Evolutionary conservation across 2,113 vertebrate genomes (phyloP), one percentile per base, ranked within the genome.

Genomic region (Myotis brandtii): DNA sequence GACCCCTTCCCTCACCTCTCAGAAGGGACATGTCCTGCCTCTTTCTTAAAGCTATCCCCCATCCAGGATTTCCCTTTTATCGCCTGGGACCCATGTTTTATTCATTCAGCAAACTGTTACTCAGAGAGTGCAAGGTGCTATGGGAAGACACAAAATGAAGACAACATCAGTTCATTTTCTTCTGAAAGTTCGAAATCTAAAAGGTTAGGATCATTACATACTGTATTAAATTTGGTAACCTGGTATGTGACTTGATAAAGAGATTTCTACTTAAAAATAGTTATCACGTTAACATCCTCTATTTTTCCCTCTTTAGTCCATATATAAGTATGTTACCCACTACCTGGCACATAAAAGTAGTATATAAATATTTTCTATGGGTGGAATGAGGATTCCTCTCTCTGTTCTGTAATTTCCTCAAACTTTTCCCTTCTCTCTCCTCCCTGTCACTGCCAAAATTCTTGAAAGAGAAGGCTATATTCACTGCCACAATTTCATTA

Each of bases 401-500:
- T 91, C 48, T 40, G 25, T 66, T 86, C 70, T 59, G 27, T 27
- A 13, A 3, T 79, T 92, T 95, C 54, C 46, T 82, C 76, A 34
- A 40, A 81, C 5, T 89, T 93, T 43, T 46, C 67, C 7, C 34
- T 80, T 77, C 79, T 92, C 50, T 83, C 52, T 90, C 59, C 64
- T 89, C 81, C 37, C 34, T 94, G 13, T 87, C 40, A 40, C 40
- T 52, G 84, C 76, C 95, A 79, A 40, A 84, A 43, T 86, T 93
- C 89, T 70, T 96, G 64, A 88, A 87, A 93, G 40, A 81, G 37
- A 40, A 92, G 34, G 32, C 52, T 82, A 14, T 14, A 17, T 40
- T 73, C 72, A 34, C 25, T 40, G 40, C 50, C 76, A 43, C 75
- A 32, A 48, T 46, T 87, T 92, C 27, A 50, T 82, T 46, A 56